Evolutionary conservation across 1,140 invertebrate species (phyloP).

Genomic region (Dendrolimus punctatus): DNA sequence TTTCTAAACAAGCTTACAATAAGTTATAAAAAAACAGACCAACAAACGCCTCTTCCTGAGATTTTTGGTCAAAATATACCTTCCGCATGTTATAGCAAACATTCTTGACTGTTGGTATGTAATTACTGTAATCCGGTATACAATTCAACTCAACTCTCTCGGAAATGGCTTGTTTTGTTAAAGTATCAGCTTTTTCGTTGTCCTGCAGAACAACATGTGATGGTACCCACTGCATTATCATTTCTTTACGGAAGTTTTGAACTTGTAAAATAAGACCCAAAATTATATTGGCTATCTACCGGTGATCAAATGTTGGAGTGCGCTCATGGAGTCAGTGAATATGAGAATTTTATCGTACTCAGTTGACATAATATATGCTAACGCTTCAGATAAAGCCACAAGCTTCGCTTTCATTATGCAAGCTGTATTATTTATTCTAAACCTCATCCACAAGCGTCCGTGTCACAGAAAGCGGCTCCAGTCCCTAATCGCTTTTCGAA

Average conservation of each 20-base stretch:
- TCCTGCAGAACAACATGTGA: no score
- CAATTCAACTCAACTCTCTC: conserved; percentile 3
- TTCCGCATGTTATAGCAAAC: conserved; percentile 13
- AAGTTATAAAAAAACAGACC: no score
- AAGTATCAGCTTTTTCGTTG: no score
- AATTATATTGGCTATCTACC: conserved; percentile 7
- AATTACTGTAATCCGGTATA: conserved; percentile 7
- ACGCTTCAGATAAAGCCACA: conserved; percentile 7
- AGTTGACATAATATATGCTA: conserved; percentile 11
- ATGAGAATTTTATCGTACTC: conserved; percentile 17
- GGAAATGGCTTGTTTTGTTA: no score
- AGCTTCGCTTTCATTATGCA: conserved; percentile 6
- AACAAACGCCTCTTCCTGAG: no score
- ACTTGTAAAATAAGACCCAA: no score
- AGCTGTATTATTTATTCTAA: conserved; percentile 3
- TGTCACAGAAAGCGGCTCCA: conserved; percentile 10
- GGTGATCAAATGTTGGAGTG: conserved; percentile 16
- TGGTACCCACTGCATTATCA: no score
- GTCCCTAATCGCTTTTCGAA: conserved; percentile 1
- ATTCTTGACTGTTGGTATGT: conserved; percentile 9
- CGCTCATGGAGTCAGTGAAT: conserved; percentile 19
- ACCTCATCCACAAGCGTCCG: neutral
- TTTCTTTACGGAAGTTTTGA: no score
- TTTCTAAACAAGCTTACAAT: no score
- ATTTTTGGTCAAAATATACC: no score